Conservation (phyloP, 2,113 vertebrate species). For the Mohoua ochrocephala region DNA sequence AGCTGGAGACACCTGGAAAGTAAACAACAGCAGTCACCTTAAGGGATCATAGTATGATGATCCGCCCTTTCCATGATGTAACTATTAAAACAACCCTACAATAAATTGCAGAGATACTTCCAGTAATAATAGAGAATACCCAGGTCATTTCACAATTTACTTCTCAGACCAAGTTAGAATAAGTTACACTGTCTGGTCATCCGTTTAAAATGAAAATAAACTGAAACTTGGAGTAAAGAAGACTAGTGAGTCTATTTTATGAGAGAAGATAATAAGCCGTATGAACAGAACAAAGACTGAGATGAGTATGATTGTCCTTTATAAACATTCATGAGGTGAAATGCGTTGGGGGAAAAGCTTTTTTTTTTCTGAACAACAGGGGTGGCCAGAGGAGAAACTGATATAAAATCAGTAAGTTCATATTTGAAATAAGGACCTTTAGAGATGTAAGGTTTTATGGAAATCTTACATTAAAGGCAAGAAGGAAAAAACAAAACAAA, state of each 20-base stretch:
- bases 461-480: not conserved
- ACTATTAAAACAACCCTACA: not conserved
- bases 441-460: not conserved
- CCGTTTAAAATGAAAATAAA: not conserved
- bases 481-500: not conserved
- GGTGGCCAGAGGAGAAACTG: not conserved
- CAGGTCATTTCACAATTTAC: not conserved
- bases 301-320: not conserved
- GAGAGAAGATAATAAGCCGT: not conserved
- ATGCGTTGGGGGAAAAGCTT: fast-evolving
- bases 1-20: not conserved
- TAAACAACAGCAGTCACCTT: not conserved
- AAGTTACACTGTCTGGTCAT: not conserved
- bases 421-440: not conserved
- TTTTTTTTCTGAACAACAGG: not conserved
- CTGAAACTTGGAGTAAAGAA: not conserved
- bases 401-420: not conserved
- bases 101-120: not conserved
- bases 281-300: not conserved
- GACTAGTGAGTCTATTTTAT: not conserved
- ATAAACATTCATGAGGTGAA: not conserved
- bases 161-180: not conserved
- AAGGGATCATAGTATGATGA: not conserved
- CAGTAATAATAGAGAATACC: not conserved
- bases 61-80: not conserved